Evolutionary conservation across 53 echinoderm and acorn worm species (phyloP).

Genomic region (Stichopus horrens): DNA sequence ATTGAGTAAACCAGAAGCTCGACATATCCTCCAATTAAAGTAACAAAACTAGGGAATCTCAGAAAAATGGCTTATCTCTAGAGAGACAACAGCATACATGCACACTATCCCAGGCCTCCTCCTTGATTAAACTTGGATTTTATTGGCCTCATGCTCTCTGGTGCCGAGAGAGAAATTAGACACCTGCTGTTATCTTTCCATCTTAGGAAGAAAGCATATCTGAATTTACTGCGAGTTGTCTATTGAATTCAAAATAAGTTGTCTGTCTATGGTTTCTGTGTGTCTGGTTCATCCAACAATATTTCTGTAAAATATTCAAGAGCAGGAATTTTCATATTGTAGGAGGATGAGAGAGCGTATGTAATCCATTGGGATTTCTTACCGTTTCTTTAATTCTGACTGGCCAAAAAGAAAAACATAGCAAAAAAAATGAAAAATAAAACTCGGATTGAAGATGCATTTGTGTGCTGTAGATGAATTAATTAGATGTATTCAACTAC

Average conservation of each 20-base stretch:
- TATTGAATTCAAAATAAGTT: not conserved
- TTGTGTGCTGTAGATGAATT: no score
- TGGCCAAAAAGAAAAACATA: no score
- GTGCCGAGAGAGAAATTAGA: constrained; percentile 12
- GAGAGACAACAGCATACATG: not conserved
- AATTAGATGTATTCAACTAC: no score
- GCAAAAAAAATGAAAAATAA: no score
- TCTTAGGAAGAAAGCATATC: not conserved
- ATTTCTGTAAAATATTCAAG: no score
- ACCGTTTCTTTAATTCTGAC: no score
- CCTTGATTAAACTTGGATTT: constrained; percentile 30
- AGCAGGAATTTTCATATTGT: no score
- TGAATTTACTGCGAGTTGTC: not conserved
- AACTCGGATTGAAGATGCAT: no score
- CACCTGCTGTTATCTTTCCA: constrained; percentile 37
- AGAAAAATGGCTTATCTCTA: not conserved
- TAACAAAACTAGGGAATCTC: constrained; percentile 8
- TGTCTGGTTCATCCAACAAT: no score
- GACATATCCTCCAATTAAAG: constrained; percentile 14
- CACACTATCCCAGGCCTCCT: not conserved
- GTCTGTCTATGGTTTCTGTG: not conserved
- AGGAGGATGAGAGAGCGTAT: no score
- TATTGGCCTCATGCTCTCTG: constrained; percentile 32
- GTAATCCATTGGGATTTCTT: no score
- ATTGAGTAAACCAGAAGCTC: not conserved